Evolutionary conservation across 2,888 invertebrate genomes (phyloP).

Genomic region (Lithophane semibrunnea): DNA sequence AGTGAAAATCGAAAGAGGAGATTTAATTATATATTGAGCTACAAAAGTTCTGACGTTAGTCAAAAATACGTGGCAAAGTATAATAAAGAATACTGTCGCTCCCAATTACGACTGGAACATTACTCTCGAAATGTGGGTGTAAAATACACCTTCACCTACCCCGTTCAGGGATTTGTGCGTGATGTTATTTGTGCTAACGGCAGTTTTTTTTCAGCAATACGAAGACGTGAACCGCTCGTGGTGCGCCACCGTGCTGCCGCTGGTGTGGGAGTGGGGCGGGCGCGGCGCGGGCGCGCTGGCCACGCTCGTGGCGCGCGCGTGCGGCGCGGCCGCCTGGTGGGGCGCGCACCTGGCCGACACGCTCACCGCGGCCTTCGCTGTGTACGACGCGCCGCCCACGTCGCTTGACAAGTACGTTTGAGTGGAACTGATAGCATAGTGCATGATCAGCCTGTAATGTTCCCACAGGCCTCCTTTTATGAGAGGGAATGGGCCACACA

Average conservation of each 20-base stretch:
- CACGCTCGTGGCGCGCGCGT: conserved; percentile 94
- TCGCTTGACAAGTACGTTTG: conserved; percentile 95
- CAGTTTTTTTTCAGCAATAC: conserved; percentile 70
- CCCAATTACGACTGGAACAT: background rate
- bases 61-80: background rate
- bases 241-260: conserved; percentile 82
- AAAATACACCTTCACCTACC: no score
- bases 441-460: background rate
- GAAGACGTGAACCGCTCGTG: conserved; percentile 75
- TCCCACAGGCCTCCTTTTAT: background rate
- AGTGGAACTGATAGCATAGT: no score
- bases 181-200: background rate
- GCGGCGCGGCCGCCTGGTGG: conserved; percentile 96
- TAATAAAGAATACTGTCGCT: background rate
- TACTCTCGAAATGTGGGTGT: no score
- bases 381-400: conserved; percentile 94
- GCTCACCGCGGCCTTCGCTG: conserved; percentile 94
- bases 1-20: background rate
- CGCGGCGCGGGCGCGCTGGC: conserved; percentile 94
- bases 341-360: conserved; percentile 96
- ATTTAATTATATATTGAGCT: background rate
- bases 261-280: conserved; percentile 94
- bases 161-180: no score
- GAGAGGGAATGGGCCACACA: background rate
- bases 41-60: background rate